Evolutionary conservation across 1,140 invertebrate species (phyloP), one percentile per base, ranked within the genome.

Genomic region (Camponotus vicinus): DNA sequence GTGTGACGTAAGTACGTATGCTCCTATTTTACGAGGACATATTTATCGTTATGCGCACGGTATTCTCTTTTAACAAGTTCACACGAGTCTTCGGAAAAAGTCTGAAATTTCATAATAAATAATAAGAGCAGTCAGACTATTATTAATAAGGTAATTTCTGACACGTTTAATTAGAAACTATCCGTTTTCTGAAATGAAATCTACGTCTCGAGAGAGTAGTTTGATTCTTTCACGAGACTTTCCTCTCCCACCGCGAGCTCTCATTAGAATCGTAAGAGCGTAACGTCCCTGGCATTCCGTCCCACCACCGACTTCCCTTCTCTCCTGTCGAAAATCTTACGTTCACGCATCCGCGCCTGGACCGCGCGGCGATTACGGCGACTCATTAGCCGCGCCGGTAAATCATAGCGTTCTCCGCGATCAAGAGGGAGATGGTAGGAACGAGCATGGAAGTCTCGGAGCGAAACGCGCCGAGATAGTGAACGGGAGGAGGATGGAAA

Each of bases 321-420:
- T 15, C 32, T 63, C 67, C 42, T 34, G 59, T 73, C 66, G 45
- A 73, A 86, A 78, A 87, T 79, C 61, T 59, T 73, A 59, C 69
- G 42, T 71, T 64, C 80, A 55, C 87, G 63, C 87, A 71, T 42
- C 63, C 61, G 45, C 27, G 55, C 37, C 83, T 77, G 77, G 34
- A 73, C 70, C 37, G 5, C 64, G 82, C 73, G 61, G 57, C 77
- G 88, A 89, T 89, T 89, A 89, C 77, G 78, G 78, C 88, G 86
- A 91, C 91, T 93, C 92, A 93, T 93, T 93, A 93, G 92, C 89
- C 77, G 89, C 84, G 91, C 86, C 89, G 49, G 87, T 92, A 93
- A 93, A 93, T 93, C 91, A 93, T 91, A 71, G 86, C 57, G 87
- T 92, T 87, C 91, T 37, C 9, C 67, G 42, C 37, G 57, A 40